phyloP scores from a whole-genome alignment of 1,140 invertebrate species.

The Caenorhabditis latens region DNA sequence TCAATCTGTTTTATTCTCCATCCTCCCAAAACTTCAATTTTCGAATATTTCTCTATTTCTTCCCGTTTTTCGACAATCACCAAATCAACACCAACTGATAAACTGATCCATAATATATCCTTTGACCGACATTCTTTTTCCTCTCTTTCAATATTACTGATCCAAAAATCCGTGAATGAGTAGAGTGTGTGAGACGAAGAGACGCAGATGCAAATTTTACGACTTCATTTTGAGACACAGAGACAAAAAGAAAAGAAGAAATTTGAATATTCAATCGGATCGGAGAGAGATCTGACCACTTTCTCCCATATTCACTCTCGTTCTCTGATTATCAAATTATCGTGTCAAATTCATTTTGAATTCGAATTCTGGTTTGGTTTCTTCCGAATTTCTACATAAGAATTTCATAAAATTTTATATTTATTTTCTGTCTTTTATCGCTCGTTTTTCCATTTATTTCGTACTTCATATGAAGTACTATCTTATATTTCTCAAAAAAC shows the following conservation, averaged over 20 bases:
- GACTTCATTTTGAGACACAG: conserved; percentile 6
- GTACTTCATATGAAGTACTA: neutral
- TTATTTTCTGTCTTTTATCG: neutral
- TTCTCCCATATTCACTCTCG: conserved; percentile 29
- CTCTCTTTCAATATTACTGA: conserved; percentile 11
- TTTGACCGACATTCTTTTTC: conserved; percentile 39
- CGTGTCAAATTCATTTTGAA: conserved; percentile 52
- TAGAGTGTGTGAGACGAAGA: neutral
- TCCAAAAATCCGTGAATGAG: neutral
- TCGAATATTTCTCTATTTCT: neutral
- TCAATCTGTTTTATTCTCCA: too few relatives aligned
- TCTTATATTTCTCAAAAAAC: neutral
- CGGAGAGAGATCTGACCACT: neutral
- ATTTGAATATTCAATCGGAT: conserved; percentile 47
- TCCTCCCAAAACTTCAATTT: too few relatives aligned
- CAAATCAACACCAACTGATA: conserved; percentile 43
- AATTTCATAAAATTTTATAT: conserved; percentile 18
- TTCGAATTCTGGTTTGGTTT: conserved; percentile 29
- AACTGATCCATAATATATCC: conserved; percentile 52
- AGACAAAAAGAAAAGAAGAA: conserved; percentile 25
- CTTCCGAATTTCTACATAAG: neutral
- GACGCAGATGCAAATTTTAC: neutral
- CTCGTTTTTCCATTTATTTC: neutral
- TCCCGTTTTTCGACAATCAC: neutral
- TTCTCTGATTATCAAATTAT: conserved; percentile 54